Base-by-base conservation (phyloP, 2,888 invertebrate species). In the Ceriagrion tenellum region DNA sequence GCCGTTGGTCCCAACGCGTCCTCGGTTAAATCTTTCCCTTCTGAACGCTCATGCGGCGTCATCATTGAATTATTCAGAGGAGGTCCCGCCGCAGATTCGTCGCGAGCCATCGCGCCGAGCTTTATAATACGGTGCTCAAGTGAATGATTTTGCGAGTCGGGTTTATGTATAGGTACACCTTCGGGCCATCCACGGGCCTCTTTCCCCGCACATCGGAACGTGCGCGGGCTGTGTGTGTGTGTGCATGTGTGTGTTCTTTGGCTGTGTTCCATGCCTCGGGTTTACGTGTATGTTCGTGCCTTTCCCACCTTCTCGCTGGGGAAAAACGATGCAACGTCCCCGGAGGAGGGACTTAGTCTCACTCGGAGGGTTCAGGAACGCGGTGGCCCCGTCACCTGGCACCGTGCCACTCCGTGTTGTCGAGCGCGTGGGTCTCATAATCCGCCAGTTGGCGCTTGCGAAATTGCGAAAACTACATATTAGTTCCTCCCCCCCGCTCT, bases 361-460 rank as follows among this genome's bases (percentile, higher is more conserved):
- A 55, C 89, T 2, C n/a, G 89, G 89, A 26, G 47, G 47, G 26
- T 69, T 47, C 63, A 81, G 30, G 81, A 56, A 90, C 30, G n/a
- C 59, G 35, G 26, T 59, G 69, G 69, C 69, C 23, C 47, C 74
- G 69, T 74, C 74, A 47, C 26, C 74, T 93, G 93, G 93, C 93
- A 93, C 74, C 47, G 35, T 93, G 93, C 93, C 93, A 93, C 47
- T 93, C 47, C 40, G 40, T 74, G 63, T 47, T 93, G 26, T 93
- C n/a, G 69, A 93, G 63, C 56, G 93, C 93, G 93, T 74, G 63
- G 93, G 63, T 12, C 74, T 47, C 69, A 74, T 74, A 69, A 93
- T 69, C 69, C 69, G 69, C 81, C 35, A 69, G 35, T 81, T 81
- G 81, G 35, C 30, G 35, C 30, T 35, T 35, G 81, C 30, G 81